Percentiles rank a stretch among this genome's conserved stretches.
phyloP scores from a whole-genome alignment of 1,140 invertebrate genomes.

The Drosophila prosaltans region DNA sequence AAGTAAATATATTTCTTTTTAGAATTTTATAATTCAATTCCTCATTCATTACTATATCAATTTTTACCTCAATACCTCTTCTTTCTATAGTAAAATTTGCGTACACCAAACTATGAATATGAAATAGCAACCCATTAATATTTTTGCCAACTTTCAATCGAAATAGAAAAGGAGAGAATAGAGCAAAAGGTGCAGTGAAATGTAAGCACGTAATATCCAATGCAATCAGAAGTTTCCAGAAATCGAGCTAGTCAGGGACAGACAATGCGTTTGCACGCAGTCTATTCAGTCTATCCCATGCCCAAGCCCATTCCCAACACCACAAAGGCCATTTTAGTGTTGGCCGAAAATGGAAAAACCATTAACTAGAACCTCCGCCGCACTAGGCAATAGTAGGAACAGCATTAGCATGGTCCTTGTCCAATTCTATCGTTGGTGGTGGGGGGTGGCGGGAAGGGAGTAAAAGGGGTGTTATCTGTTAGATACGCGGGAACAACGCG shows the following conservation, averaged over 20 bases:
- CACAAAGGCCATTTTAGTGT: constrained; percentile 29
- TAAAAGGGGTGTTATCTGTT: not conserved
- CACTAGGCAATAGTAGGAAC: not conserved
- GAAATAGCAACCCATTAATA: not conserved
- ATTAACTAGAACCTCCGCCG: constrained; percentile 27
- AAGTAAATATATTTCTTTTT: no score
- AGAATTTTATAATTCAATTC: no score
- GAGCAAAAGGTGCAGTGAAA: not conserved
- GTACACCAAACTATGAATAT: not conserved
- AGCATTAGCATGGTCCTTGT: constrained; percentile 20
- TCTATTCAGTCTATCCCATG: not conserved
- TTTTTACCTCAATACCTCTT: no score
- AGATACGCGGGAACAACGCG: constrained; percentile 9
- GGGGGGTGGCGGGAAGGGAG: no score
- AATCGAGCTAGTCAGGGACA: constrained; percentile 6
- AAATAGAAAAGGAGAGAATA: not conserved
- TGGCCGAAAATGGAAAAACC: constrained; percentile 40
- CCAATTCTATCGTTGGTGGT: no score
- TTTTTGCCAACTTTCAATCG: not conserved
- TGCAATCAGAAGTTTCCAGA: constrained; percentile 13
- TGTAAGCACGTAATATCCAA: constrained; percentile 5
- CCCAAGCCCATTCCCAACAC: not conserved
- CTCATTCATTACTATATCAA: no score
- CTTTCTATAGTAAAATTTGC: no score
- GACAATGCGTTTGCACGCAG: constrained; percentile 7